Evolutionary conservation across 2,113 vertebrate genomes (phyloP).

Genomic region (Stigmatopora nigra): DNA sequence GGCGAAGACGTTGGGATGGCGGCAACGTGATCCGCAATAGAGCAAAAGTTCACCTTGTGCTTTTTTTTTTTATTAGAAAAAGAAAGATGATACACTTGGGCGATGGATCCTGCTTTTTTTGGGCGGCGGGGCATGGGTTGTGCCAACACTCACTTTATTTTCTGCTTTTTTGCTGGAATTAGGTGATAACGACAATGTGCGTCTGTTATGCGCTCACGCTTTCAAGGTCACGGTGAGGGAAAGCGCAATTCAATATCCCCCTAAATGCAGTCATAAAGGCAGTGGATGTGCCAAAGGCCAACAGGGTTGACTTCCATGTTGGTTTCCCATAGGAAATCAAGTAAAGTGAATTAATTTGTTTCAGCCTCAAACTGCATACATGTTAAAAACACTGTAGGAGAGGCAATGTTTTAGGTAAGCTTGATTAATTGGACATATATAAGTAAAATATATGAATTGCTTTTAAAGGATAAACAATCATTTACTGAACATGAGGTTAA

Average conservation of each 20-base stretch:
- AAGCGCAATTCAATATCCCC: constrained; percentile 61
- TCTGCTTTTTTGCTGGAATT: constrained; percentile 26
- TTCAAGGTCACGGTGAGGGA: constrained; percentile 52
- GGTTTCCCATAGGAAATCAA: not conserved
- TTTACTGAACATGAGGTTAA: not conserved
- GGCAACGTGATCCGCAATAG: constrained; percentile 57
- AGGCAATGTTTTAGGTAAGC: not conserved
- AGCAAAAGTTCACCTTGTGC: constrained; percentile 68
- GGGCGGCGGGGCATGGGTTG: constrained; percentile 42
- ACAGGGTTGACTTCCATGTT: not conserved
- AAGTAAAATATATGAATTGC: constrained; percentile 2
- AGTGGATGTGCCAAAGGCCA: not conserved
- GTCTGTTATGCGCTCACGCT: constrained; percentile 39
- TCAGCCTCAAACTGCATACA: not conserved
- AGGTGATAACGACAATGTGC: constrained; percentile 47
- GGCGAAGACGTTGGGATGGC: constrained; percentile 57
- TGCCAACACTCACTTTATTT: constrained; percentile 66
- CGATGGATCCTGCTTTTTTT: constrained; percentile 56
- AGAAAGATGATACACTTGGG: constrained; percentile 32
- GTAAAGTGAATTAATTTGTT: constrained; percentile 5
- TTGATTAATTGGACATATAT: not conserved
- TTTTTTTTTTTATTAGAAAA: constrained; percentile 11
- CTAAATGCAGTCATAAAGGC: constrained; percentile 39
- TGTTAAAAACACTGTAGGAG: not conserved
- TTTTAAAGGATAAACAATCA: constrained; percentile 22